Conservation (phyloP, 2,888 invertebrate genomes). For the Xestia c-nigrum region DNA sequence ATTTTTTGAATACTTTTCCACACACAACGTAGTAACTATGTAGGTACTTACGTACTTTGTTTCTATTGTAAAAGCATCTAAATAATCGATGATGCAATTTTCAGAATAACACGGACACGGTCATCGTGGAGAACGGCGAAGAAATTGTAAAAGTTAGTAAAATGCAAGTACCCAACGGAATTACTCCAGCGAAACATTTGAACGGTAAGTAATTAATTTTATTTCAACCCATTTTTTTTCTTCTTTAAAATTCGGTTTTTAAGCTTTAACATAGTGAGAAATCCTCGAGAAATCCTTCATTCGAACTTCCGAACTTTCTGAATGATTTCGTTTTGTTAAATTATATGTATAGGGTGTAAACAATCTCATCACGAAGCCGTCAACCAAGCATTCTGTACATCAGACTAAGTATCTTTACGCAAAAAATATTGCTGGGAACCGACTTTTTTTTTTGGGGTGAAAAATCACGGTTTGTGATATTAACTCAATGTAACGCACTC, state of each 20-base stretch:
- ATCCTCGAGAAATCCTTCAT: no score
- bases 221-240: neutral
- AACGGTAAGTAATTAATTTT: slow-evolving; percentile 76
- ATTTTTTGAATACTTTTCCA: neutral
- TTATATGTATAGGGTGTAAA: no score
- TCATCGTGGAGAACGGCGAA: slow-evolving; percentile 81
- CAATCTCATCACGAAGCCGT: no score
- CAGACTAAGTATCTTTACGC: no score
- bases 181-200: slow-evolving; percentile 76
- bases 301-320: neutral
- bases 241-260: no score
- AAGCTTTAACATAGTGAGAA: no score
- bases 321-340: neutral
- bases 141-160: slow-evolving; percentile 79
- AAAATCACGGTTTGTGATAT: no score
- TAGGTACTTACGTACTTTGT: neutral
- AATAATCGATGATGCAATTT: slow-evolving; percentile 60
- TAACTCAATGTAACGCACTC: no score
- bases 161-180: slow-evolving; percentile 82
- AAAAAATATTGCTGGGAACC: no score
- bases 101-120: slow-evolving; percentile 75
- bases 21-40: neutral
- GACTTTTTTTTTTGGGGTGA: no score
- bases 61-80: neutral
- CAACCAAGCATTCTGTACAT: no score